phyloP scores from a whole-genome alignment of 2,888 invertebrate genomes.

The Sphaerophoria rueppellii region DNA sequence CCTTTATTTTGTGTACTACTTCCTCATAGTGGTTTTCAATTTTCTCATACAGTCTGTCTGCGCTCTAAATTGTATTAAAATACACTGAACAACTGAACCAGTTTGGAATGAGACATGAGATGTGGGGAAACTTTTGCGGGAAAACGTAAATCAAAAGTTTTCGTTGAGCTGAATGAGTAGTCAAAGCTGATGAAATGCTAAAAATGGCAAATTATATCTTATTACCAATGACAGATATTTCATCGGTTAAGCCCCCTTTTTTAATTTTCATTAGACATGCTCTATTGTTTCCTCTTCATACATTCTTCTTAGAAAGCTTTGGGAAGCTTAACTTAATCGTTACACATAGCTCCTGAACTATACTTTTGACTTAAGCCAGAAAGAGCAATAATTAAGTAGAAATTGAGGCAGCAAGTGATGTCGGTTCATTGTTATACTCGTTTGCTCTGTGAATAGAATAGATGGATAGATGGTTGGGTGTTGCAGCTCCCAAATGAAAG shows the following conservation, averaged over 20 bases:
- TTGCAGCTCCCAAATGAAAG: constrained; percentile 23
- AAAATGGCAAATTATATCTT: not conserved
- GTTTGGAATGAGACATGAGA: not conserved
- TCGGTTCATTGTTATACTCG: not conserved
- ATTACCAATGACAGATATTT: too few species aligned
- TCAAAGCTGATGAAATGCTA: not conserved
- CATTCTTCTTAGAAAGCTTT: too few species aligned
- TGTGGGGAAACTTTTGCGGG: constrained; percentile 51
- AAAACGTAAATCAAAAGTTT: constrained; percentile 69
- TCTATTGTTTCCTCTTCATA: too few species aligned
- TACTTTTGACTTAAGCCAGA: constrained; percentile 18
- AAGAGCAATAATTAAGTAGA: not conserved
- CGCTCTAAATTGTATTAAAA: not conserved
- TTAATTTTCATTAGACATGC: too few species aligned
- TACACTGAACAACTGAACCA: not conserved
- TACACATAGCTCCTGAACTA: constrained; percentile 55
- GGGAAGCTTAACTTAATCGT: constrained; percentile 1
- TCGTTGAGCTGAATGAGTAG: constrained; percentile 1
- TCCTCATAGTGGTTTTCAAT: not conserved
- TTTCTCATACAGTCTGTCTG: not conserved
- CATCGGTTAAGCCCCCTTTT: too few species aligned
- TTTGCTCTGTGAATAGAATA: constrained; percentile 24
- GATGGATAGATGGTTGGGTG: constrained; percentile 16
- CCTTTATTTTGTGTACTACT: not conserved
- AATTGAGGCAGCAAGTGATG: constrained; percentile 34